Base-by-base conservation (phyloP, 2,888 invertebrate species). In the Ochropleura plecta region DNA sequence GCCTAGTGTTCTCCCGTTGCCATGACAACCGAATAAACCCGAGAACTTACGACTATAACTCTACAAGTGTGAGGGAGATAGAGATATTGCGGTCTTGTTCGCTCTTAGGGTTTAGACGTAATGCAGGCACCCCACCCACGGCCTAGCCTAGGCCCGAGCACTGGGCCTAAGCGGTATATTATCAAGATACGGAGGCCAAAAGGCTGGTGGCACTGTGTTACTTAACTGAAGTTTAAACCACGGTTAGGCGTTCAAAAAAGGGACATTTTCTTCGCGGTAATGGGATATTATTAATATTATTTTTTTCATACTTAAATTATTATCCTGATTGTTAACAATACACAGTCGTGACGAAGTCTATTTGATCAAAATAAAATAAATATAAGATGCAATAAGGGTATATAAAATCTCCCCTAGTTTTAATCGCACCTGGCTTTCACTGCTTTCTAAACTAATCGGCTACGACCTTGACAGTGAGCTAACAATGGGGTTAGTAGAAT, bases 11-110 rank as follows among this genome's bases (percentile, higher is more conserved):
- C 88, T 87, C 70, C 65, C 57, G 75, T 93, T 81, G 84, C 82
- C 86, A 91, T 91, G 86, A 85, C 85, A 87, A 92, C 92, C 74
- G 70, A 76, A 79, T 74, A 70, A 85, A 78, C 70, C 83, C 76
- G 57, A 64, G 60, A 65, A 64, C 53, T 46, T 64, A 59, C 75
- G 51, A 57, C 44, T 10, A 30, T 70, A 65, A 63, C n/a, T 40
- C 49, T n/a, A 14, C 40, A 30, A 76, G 85, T 78, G 66, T 2
- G 64, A 79, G 55, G 6, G 78, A 65, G 79, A 86, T 0, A 57
- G 6, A 7, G 5, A 8, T 67, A 49, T 42, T 8, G 16, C 12
- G 44, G 78, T 79, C 67, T 57, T 71, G 12, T 9, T 86, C 76
- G 20, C 49, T 46, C 85, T 59, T 70, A 78, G 70, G 60, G 46